Conservation (phyloP, 1,140 invertebrate species). For the Acromyrmex echinatior region DNA sequence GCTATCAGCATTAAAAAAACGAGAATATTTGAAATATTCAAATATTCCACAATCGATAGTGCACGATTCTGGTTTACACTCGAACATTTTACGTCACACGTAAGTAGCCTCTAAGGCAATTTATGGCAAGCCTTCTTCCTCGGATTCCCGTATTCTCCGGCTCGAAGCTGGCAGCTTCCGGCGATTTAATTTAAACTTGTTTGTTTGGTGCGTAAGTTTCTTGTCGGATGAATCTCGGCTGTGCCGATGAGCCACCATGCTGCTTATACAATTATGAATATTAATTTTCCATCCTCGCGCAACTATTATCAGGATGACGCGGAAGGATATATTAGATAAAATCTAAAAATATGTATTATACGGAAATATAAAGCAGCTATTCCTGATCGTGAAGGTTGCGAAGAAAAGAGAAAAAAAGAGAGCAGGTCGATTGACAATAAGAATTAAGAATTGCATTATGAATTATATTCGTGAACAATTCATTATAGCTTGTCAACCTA, state of each 20-base stretch:
- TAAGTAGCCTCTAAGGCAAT: conserved; percentile 27
- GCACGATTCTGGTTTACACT: neutral
- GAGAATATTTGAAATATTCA: conserved; percentile 31
- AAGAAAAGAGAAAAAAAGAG: neutral
- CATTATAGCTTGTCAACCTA: neutral
- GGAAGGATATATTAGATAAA: neutral
- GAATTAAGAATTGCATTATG: neutral
- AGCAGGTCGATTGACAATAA: neutral
- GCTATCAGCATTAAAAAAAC: neutral
- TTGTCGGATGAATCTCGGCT: conserved; percentile 55
- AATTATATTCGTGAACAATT: conserved; percentile 1
- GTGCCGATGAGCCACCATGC: conserved; percentile 34
- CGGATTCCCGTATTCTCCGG: conserved; percentile 18
- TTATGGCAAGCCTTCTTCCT: conserved; percentile 22
- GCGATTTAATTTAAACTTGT: conserved; percentile 81
- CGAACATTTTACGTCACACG: conserved; percentile 26
- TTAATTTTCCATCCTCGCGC: conserved; percentile 64
- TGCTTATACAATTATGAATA: conserved; percentile 70
- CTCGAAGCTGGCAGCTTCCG: conserved; percentile 2
- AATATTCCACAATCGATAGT: conserved; percentile 37
- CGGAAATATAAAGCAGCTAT: neutral
- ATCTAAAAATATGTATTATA: conserved; percentile 2
- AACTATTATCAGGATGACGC: neutral
- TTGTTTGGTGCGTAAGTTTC: conserved; percentile 64
- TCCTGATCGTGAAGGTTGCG: neutral